These are phyloP conservation scores for Sebastes diaconus DNA, from an alignment of 2,797 vertebrate genomes.

Conservation along the genomic window DNA sequence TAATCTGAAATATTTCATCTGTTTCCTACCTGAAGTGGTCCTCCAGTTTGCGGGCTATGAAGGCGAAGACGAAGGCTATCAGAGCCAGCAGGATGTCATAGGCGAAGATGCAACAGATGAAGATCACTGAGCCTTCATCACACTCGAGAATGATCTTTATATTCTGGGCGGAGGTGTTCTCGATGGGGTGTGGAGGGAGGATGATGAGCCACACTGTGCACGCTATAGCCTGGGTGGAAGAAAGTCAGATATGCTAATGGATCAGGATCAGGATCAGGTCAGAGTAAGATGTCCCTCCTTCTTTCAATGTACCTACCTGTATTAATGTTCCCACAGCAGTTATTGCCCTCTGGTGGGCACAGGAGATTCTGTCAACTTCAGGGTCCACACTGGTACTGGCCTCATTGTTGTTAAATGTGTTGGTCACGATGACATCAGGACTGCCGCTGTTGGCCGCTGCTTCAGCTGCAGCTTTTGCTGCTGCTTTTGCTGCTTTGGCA, in stretches of 20 bases:
- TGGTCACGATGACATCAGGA: slow-evolving; percentile 74
- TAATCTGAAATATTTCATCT: neutral
- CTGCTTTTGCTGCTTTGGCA: slow-evolving; percentile 77
- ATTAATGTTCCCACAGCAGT: slow-evolving; percentile 76
- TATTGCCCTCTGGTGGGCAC: slow-evolving; percentile 81
- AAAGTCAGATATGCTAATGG: neutral
- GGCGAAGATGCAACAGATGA: slow-evolving; percentile 87
- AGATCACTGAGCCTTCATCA: slow-evolving; percentile 84
- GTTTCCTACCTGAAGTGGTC: slow-evolving; percentile 81
- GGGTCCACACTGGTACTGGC: slow-evolving; percentile 24
- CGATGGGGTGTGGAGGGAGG: slow-evolving; percentile 81
- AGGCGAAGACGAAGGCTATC: slow-evolving; percentile 85
- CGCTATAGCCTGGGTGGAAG: slow-evolving; percentile 68
- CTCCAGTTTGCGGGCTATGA: slow-evolving; percentile 83
- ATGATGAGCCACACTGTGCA: slow-evolving; percentile 85
- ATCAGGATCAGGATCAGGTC: neutral
- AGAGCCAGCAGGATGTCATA: slow-evolving; percentile 86
- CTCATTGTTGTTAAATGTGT: slow-evolving; percentile 41
- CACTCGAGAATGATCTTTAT: slow-evolving; percentile 90
- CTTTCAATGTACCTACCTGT: slow-evolving; percentile 50
- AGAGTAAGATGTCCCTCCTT: neutral
- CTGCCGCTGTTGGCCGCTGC: slow-evolving; percentile 67
- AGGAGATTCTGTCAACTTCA: slow-evolving; percentile 71
- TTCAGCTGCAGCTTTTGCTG: slow-evolving; percentile 75
- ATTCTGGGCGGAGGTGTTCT: slow-evolving; percentile 88